Base-by-base conservation (phyloP, 2,797 vertebrate genomes). In the Bucorvus abyssinicus region DNA sequence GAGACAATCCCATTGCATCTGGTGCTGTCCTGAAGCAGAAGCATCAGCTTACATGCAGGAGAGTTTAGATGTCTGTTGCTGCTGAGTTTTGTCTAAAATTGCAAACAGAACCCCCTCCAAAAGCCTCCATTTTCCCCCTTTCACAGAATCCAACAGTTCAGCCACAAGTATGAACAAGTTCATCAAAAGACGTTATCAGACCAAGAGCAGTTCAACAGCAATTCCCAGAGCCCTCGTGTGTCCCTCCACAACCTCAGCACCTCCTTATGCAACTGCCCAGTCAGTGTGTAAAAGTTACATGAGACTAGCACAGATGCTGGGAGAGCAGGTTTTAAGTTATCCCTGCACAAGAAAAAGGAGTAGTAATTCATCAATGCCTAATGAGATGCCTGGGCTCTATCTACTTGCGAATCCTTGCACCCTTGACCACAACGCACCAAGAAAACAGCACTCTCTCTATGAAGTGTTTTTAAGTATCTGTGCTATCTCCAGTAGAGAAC, bases 301-400 rank as follows among this genome's bases (percentile, higher is more conserved):
- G 64, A 90, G 78, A 90, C 90, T n/a, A 85, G 71, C 60, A 88
- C 30, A 87, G 88, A 70, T 67, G 81, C 77, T 73, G 70, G 61
- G 56, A 89, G 63, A 84, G 86, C 50, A 89, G 60, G 90, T 91
- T 95, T 91, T 78, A 88, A 86, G 73, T 76, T 93, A 91, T 90
- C 85, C 85, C 90, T 89, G 61, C 56, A 63, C 30, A 84, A 93
- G 73, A 81, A 93, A 80, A 84, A 70, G 24, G 4, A 87, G n/a
- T 9, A 50, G 71, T 55, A 92, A 81, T 67, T 81, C 89, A 65
- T 71, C 38, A 88, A 67, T 50, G 44, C 38, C 47, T 49, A 44
- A 19, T 30, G 69, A 89, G 90, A 87, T 56, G 59, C 34, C 30
- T 2, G 3, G 40, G 40, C 44, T 75, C 29, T 45, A 44, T 49